Evolutionary conservation across 2,797 vertebrate genomes (phyloP).

Genomic region (Microctenopoma stevenorrisi): DNA sequence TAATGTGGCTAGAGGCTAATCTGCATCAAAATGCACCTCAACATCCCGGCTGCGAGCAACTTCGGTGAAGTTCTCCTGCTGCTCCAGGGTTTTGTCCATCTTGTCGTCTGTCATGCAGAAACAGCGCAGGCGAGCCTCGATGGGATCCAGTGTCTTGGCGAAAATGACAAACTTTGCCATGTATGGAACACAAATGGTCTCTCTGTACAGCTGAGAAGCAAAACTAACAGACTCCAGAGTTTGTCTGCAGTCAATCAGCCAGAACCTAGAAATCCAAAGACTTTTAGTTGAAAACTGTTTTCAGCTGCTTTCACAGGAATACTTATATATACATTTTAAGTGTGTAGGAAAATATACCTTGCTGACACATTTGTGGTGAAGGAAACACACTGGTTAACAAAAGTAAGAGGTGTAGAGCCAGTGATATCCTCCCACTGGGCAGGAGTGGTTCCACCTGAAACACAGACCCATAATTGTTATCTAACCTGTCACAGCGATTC

Average conservation of each 20-base stretch:
- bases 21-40: constrained; percentile 83
- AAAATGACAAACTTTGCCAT: constrained; percentile 99
- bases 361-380: constrained; percentile 99
- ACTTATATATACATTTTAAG: too few relatives aligned
- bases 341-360: constrained; percentile 80
- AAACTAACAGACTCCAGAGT: constrained; percentile 94
- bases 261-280: constrained; percentile 86
- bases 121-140: constrained; percentile 94
- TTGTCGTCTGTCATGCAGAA: constrained; percentile 99
- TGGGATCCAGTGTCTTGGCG: constrained; percentile 95
- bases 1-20: background rate
- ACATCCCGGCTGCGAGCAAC: constrained; percentile 96
- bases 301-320: background rate
- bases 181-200: constrained; percentile 98
- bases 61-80: constrained; percentile 97
- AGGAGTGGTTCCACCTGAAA: constrained; percentile 95
- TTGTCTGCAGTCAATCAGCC: constrained; percentile 97
- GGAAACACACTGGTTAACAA: constrained; percentile 97
- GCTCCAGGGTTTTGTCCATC: constrained; percentile 97
- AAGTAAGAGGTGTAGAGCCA: constrained; percentile 95
- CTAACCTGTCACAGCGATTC: background rate
- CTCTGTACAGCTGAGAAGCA: constrained; percentile 95
- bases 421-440: constrained; percentile 99
- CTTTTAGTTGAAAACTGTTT: background rate
- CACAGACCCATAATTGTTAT: constrained; percentile 17